Evolutionary conservation across 2,888 invertebrate species (phyloP).

Genomic region (Coleophora flavipennella): DNA sequence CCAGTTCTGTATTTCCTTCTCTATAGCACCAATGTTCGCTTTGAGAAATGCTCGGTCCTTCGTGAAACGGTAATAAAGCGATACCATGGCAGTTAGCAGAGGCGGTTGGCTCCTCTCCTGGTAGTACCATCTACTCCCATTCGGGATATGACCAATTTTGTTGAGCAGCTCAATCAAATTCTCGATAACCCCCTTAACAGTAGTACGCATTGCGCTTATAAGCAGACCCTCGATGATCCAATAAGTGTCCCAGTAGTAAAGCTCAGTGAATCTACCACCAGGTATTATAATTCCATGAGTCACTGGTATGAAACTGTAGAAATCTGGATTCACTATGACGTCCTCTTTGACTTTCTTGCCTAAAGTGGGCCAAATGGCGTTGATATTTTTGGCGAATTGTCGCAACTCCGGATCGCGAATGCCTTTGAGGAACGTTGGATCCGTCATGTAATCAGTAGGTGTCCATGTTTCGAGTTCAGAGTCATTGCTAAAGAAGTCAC

Average conservation of each 20-base stretch:
- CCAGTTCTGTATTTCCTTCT: constrained; percentile 79
- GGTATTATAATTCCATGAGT: constrained; percentile 79
- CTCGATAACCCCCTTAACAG: constrained; percentile 81
- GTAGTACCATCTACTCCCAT: constrained; percentile 88
- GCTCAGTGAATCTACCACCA: constrained; percentile 80
- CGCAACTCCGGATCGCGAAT: constrained; percentile 72
- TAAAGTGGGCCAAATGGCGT: constrained; percentile 75
- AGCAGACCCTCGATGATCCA: constrained; percentile 89
- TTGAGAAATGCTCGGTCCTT: constrained; percentile 76
- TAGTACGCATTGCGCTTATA: constrained; percentile 81
- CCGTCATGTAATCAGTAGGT: constrained; percentile 69
- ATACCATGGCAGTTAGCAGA: constrained; percentile 80
- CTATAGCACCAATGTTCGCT: constrained; percentile 69
- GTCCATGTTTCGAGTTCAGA: constrained; percentile 74
- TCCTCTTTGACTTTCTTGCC: constrained; percentile 74
- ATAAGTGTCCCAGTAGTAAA: constrained; percentile 92
- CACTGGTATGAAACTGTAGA: constrained; percentile 78
- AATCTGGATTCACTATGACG: constrained; percentile 67
- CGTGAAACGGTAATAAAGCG: constrained; percentile 76
- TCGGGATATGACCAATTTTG: constrained; percentile 80
- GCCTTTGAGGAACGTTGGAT: constrained; percentile 73
- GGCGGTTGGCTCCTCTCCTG: constrained; percentile 81
- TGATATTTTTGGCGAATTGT: constrained; percentile 75
- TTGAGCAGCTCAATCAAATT: constrained; percentile 82
- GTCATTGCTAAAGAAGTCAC: constrained; percentile 67